Evolutionary conservation across 2,797 vertebrate genomes (phyloP), one percentile per base, ranked within the genome.

Genomic region (Tarsius wallacei): DNA sequence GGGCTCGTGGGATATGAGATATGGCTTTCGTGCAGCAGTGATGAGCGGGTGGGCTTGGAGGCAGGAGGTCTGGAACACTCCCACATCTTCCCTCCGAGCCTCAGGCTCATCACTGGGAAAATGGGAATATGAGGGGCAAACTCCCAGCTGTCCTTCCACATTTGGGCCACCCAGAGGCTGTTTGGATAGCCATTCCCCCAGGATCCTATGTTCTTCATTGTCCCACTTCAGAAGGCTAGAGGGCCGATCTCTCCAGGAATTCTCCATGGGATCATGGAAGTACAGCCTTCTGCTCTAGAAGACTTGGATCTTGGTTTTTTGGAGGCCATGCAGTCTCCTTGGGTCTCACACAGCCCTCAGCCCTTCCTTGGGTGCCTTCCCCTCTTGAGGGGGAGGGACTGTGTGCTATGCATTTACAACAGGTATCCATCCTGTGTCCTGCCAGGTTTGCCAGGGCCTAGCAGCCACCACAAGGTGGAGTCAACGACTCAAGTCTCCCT

Each of bases 391-490:
- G 7, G 24, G 7, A n/a, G 13, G 12, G 47, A 24, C 47, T 36
- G 8, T 4, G 22, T 10, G 42, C 55, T 9, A 2, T 2, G 49
- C 9, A 21, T 4, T 66, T n/a, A 21, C 10, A 21, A 11, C 59
- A 36, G 47, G 55, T 53, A 36, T n/a, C 61, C 49, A 36, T 0
- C 15, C 7, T 28, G 51, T 53, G 71, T 51, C 16, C 10, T 0
- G 1, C 8, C 31, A 3, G 33, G 24, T 57, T 51, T 9, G 1
- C n/a, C 19, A 53, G 61, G 33, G 17, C 51, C 80, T 74, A 0
- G 42, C 26, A 77, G 9, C 64, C 36, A 33, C 97, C 97, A 96
- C 96, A 59, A 93, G 97, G 91, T 90, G 94, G 94, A 93, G 91
- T 86, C 84, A 12, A 47, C 1, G 0, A 8, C 86, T 83, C 76